phyloP scores from a whole-genome alignment of 2,888 invertebrate species.

The Ecliptopera silaceata region DNA sequence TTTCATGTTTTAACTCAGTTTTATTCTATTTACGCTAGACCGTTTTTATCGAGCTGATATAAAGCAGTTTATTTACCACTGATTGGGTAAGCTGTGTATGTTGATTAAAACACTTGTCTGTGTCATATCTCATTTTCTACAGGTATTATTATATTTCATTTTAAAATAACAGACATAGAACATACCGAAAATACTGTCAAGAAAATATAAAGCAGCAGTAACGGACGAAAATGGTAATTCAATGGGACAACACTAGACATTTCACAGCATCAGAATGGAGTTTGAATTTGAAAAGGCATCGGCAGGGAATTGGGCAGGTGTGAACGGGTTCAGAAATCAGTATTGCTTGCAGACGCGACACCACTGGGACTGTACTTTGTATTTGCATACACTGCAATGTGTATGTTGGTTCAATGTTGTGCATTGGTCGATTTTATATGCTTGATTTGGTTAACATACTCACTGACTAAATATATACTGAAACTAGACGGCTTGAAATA shows the following conservation, averaged over 20 bases:
- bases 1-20: conserved; percentile 35
- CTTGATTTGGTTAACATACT: conserved; percentile 8
- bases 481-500: not conserved
- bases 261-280: conserved; percentile 51
- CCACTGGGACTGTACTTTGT: conserved; percentile 59
- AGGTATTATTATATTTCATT: too few relatives aligned
- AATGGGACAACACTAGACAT: conserved; percentile 37
- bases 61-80: conserved; percentile 6
- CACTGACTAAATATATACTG: not conserved
- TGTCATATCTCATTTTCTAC: too few relatives aligned
- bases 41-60: conserved; percentile 18
- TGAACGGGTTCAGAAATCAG: conserved; percentile 58
- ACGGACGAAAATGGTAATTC: conserved; percentile 20
- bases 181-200: not conserved
- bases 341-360: conserved; percentile 54
- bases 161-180: too few relatives aligned
- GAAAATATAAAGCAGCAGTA: not conserved
- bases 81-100: not conserved
- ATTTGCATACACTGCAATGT: conserved; percentile 59
- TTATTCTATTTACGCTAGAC: conserved; percentile 29
- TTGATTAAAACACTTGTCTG: too few relatives aligned
- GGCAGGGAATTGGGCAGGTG: conserved; percentile 62
- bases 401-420: conserved; percentile 39
- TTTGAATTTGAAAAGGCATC: conserved; percentile 61
- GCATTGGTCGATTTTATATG: conserved; percentile 34